phyloP scores from a whole-genome alignment of 2,113 vertebrate species.

The Vireo altiloquus region DNA sequence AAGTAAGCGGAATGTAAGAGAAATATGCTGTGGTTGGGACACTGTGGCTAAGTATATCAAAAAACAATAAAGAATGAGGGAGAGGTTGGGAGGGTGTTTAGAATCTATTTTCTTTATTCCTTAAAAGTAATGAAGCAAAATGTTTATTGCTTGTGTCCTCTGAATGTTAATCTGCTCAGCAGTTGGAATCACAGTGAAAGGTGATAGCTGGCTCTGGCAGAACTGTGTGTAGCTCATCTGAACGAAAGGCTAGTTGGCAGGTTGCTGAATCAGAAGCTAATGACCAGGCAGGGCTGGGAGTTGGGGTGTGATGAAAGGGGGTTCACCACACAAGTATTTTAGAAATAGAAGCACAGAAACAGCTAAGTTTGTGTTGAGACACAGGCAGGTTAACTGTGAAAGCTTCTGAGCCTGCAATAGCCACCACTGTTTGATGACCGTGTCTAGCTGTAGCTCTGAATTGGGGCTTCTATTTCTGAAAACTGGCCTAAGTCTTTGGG shows the following conservation, averaged over 20 bases:
- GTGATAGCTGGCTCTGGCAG: neutral
- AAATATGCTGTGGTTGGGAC: neutral
- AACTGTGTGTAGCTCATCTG: neutral
- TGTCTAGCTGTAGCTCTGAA: neutral
- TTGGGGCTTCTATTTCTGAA: neutral
- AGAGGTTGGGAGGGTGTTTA: constrained; percentile 7
- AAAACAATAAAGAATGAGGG: constrained; percentile 8
- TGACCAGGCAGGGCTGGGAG: neutral
- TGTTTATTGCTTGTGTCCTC: neutral
- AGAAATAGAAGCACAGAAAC: neutral
- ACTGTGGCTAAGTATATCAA: neutral
- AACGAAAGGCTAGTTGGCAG: neutral
- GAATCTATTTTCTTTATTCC: constrained; percentile 26
- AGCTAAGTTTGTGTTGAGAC: neutral
- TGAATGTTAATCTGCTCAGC: constrained; percentile 22
- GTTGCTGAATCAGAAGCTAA: neutral
- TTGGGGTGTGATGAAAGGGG: neutral
- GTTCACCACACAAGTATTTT: neutral
- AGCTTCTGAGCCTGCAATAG: neutral
- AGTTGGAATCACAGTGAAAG: neutral
- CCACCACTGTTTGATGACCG: neutral
- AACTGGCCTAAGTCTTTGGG: neutral
- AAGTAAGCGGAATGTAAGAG: constrained; percentile 34
- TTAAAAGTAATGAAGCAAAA: constrained; percentile 32
- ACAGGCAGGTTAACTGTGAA: fast-evolving